Percentiles rank a stretch among this genome's conserved stretches.
Conservation (phyloP, 2,888 invertebrate genomes). For the Fissipunctia ypsillon region DNA sequence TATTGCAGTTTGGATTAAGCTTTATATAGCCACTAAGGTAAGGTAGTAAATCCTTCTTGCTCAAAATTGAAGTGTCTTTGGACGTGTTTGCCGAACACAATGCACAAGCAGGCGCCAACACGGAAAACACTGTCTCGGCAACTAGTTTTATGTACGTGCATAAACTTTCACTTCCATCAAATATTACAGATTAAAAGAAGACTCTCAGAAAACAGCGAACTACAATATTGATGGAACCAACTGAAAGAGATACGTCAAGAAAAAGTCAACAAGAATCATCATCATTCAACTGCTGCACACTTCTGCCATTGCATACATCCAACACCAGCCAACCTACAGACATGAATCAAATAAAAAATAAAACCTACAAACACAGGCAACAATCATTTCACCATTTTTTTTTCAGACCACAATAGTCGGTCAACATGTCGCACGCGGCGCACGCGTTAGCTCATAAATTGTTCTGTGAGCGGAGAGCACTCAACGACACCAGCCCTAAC, state of each 20-base stretch:
- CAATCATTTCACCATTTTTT: constrained; percentile 39
- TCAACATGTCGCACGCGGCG: constrained; percentile 45
- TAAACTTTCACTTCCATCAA: background rate
- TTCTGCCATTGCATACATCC: background rate
- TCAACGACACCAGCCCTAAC: constrained; percentile 47
- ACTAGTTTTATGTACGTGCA: background rate
- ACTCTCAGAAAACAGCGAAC: background rate
- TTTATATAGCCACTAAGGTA: background rate
- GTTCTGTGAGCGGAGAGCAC: constrained; percentile 48
- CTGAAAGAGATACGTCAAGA: background rate
- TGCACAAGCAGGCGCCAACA: constrained; percentile 15
- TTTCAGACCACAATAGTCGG: constrained; percentile 37
- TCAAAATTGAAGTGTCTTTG: constrained; percentile 15
- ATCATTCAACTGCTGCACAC: background rate
- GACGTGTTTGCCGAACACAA: constrained; percentile 15
- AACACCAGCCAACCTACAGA: constrained; percentile 1
- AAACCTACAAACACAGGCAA: constrained; percentile 3
- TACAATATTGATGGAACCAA: background rate
- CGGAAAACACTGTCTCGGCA: constrained; percentile 28
- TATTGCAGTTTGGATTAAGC: background rate
- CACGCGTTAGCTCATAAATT: constrained; percentile 58
- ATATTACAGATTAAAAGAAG: background rate
- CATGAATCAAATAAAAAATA: constrained; percentile 1
- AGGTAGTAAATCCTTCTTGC: constrained; percentile 7
- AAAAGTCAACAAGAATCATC: background rate